Conservation (phyloP, 1,140 invertebrate species). For the Metopolophium dirhodum region DNA sequence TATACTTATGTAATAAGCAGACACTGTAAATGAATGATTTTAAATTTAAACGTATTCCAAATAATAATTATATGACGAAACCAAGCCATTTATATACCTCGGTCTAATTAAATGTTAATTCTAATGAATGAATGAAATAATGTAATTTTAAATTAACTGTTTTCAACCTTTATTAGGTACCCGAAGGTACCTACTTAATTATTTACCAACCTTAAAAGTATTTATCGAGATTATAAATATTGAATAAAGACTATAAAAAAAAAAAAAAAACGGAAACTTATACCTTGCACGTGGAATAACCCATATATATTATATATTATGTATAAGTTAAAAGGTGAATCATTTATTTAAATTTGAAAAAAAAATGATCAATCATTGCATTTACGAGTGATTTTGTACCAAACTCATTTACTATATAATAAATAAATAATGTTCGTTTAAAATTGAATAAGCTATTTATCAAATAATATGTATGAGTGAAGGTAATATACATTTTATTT, state of each 20-base stretch:
- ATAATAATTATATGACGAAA: neutral
- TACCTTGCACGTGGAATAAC: neutral
- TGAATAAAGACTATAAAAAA: neutral
- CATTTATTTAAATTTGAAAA: constrained; percentile 1
- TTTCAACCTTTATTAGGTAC: neutral
- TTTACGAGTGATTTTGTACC: neutral
- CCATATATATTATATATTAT: constrained; percentile 4
- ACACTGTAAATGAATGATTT: neutral
- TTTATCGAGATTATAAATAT: constrained; percentile 6
- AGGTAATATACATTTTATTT: neutral
- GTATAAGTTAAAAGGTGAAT: neutral
- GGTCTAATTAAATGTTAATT: neutral
- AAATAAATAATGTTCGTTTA: neutral
- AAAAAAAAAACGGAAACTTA: neutral
- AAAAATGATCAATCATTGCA: neutral
- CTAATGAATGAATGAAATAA: neutral
- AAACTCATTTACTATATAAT: neutral
- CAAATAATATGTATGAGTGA: neutral
- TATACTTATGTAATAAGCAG: neutral
- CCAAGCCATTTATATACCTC: neutral
- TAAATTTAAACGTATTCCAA: neutral
- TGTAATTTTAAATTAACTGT: neutral
- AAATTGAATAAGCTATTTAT: neutral
- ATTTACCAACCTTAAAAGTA: neutral
- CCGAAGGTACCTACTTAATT: neutral